Percentiles rank a stretch among this genome's conserved stretches.
phyloP scores from a whole-genome alignment of 30 jellyfish, hydroid and myxozoan species.

The Catostylus mosaicus region DNA sequence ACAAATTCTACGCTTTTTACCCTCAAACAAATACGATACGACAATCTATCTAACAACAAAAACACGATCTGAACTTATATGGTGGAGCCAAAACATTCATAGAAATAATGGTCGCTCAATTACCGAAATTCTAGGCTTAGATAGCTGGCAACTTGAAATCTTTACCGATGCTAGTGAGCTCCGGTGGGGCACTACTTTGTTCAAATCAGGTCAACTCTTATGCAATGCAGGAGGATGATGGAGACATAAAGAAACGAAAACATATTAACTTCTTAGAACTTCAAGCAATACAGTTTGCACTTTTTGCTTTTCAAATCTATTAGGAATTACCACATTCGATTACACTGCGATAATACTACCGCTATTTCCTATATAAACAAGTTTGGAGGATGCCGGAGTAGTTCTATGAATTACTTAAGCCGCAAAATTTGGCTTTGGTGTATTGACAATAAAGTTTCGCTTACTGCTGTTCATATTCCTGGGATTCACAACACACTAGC shows the following conservation, averaged over 20 bases:
- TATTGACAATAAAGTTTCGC: background rate
- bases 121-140: background rate
- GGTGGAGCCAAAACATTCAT: background rate
- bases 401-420: background rate
- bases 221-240: background rate
- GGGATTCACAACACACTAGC: conserved; percentile 9
- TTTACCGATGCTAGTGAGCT: background rate
- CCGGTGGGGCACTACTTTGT: background rate
- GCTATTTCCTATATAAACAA: conserved; percentile 16
- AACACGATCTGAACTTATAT: background rate
- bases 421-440: conserved; percentile 39
- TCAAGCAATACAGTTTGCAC: background rate
- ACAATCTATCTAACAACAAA: background rate
- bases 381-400: background rate
- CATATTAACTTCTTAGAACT: background rate
- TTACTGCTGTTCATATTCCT: conserved; percentile 38
- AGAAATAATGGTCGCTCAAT: background rate
- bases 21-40: background rate
- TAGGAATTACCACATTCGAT: background rate
- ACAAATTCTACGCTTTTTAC: background rate
- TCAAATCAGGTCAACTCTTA: background rate
- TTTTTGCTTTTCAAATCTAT: background rate
- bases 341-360: background rate
- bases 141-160: background rate
- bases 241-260: background rate